Base-by-base conservation (phyloP, 23 tunicate genomes). In the Trididemnum clinides region DNA sequence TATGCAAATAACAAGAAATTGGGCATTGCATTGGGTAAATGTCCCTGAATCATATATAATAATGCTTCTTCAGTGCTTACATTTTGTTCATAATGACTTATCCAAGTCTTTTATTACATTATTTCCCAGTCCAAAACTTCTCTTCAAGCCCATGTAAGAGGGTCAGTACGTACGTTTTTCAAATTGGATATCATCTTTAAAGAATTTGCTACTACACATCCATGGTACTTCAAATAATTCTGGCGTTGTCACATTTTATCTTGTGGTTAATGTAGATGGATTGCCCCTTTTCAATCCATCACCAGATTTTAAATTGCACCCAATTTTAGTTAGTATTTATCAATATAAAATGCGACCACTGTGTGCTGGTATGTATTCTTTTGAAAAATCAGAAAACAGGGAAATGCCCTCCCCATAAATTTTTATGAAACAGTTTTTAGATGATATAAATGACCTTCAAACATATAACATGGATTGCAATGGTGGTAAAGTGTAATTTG, bases 181-280 rank as follows among this genome's bases (percentile, higher is more conserved):
- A 4, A 80, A 87, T 37, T 87, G 91, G 91, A 80, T 23, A 31
- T 1, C 25, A 25, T 21, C 58, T 51, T 34, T 87, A 32, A 50
- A 80, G 38, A 33, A 65, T 10, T 22, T 71, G 25, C 28, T 86
- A 1, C n/a, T 2, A 0, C 39, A 71, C 23, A 10, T 38, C 7
- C 15, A 44, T 12, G 29, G 19, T n/a, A 19, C 1, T 35, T 71
- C 19, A 33, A 0, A n/a, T 5, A 28, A 22, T 33, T 36, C 22
- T 34, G 33, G 25, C 1, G 74, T 7, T 4, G 50, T 59, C 5
- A 33, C 30, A n/a, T 87, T 69, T 37, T 25, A 35, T 51, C 63
- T 87, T 12, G 2, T 87, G 5, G 54, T 87, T 0, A 87, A 87
- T 35, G 80, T 87, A 50, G 91, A 87, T 80, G 85, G 91, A 1